Percentiles rank a stretch among this genome's conserved stretches.
Conservation (phyloP, 2,113 vertebrate species). For the Bostrychus sinensis region DNA sequence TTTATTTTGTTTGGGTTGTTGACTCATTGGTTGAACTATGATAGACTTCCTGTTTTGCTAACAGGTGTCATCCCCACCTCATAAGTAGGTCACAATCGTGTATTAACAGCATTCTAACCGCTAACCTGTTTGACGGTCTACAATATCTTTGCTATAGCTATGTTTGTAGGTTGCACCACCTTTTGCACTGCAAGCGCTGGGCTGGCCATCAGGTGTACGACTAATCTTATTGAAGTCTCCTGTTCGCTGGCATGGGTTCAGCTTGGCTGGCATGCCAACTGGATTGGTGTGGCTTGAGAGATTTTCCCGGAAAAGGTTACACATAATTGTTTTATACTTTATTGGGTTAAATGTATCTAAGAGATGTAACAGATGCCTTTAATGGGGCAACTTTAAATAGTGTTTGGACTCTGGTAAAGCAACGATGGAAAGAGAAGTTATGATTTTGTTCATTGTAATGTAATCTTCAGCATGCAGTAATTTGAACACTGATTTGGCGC, state of each 20-base stretch:
- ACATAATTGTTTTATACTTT: slow-evolving; percentile 65
- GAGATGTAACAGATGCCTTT: slow-evolving; percentile 54
- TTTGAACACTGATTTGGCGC: too few species aligned
- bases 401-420: slow-evolving; percentile 5
- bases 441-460: not conserved
- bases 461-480: not conserved
- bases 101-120: slow-evolving; percentile 1
- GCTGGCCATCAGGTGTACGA: slow-evolving; percentile 35
- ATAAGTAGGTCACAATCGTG: not conserved
- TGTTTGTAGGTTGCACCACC: slow-evolving; percentile 19
- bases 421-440: not conserved
- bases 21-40: not conserved
- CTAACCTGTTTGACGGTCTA: slow-evolving; percentile 7
- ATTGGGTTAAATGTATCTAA: slow-evolving; percentile 69
- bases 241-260: slow-evolving; percentile 59
- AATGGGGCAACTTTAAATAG: slow-evolving; percentile 44
- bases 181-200: slow-evolving; percentile 27
- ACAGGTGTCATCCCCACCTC: not conserved
- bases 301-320: slow-evolving; percentile 53
- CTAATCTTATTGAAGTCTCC: slow-evolving; percentile 64
- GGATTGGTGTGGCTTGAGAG: slow-evolving; percentile 49
- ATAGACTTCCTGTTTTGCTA: not conserved
- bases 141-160: slow-evolving; percentile 2
- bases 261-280: slow-evolving; percentile 60
- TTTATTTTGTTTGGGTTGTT: not conserved